Evolutionary conservation across 2,888 invertebrate species (phyloP), one percentile per base, ranked within the genome.

Genomic region (Meteorus colon): DNA sequence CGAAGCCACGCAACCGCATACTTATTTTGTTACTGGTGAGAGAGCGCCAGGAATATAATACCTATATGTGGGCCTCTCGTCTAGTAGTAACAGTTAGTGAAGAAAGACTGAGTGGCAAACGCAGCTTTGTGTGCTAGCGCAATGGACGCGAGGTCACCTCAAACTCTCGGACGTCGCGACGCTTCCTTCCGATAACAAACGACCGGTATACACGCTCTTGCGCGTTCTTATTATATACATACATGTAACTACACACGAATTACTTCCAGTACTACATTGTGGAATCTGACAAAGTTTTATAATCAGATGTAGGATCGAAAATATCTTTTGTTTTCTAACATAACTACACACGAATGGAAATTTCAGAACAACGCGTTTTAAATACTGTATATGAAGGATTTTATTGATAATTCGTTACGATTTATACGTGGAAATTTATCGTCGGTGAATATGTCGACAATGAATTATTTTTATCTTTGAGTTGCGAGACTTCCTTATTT

Each of bases 151-250:
- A 81, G 81, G 79, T 79, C 77, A 81, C 69, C 78, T 73, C 37
- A 75, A 68, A 74, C 77, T 78, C 78, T 55, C 55, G 73, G 72
- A 76, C 75, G 76, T 78, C 73, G 77, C 69, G 78, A 79, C 74
- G 78, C 83, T 82, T 81, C 80, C 81, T 83, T 83, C 80, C 80
- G 81, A 82, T 82, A 84, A 83, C 83, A 81, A 82, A 83, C 81
- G 80, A 82, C 81, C 82, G 74, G 74, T 76, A 77, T 78, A 79
- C 83, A 81, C 82, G 84, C 82, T 81, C 77, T 69, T 59, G 73
- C 60, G 31, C 51, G 73, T 62, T 66, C 77, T 63, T 67, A 55
- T 55, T 55, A 19, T 55, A 19, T 19, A 55, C 19, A 55, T 19
- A 55, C 10, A 19, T 48, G n/a, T 55, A 55, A 55, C 4, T 6